Percentiles rank a stretch among this genome's conserved stretches.
Conservation (phyloP, 2,797 vertebrate genomes). For the Rhadinocentrus ornatus region DNA sequence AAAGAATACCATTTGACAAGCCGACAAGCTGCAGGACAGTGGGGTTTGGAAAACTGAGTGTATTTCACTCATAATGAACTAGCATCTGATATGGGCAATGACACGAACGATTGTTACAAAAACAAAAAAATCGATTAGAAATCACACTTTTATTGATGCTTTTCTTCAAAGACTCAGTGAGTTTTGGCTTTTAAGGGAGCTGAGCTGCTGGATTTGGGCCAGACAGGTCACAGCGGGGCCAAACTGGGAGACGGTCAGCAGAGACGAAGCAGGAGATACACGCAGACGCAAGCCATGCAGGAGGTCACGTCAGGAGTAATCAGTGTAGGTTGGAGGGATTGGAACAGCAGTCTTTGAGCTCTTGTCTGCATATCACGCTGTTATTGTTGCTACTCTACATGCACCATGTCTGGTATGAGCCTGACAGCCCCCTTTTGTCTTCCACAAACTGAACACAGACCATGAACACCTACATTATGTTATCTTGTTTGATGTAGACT, state of each 20-base stretch:
- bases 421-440: background rate
- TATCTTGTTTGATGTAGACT: background rate
- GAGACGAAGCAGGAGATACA: slow-evolving; percentile 62
- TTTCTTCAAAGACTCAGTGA: slow-evolving; percentile 20
- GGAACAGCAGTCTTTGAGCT: slow-evolving; percentile 60
- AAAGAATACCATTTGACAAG: slow-evolving; percentile 14
- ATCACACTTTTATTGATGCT: slow-evolving; percentile 42
- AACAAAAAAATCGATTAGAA: slow-evolving; percentile 38
- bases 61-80: background rate
- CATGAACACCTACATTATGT: background rate
- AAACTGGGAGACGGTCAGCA: slow-evolving; percentile 42
- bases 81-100: slow-evolving; percentile 16
- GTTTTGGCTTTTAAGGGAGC: slow-evolving; percentile 23
- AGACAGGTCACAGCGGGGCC: slow-evolving; percentile 61
- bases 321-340: slow-evolving; percentile 59
- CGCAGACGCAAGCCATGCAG: slow-evolving; percentile 64
- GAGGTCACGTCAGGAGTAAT: slow-evolving; percentile 69
- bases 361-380: slow-evolving; percentile 37
- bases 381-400: slow-evolving; percentile 13
- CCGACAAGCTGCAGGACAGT: background rate
- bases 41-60: slow-evolving; percentile 8
- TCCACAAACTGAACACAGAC: background rate
- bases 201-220: slow-evolving; percentile 53
- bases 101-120: slow-evolving; percentile 21
- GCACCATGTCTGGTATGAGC: background rate